Evolutionary conservation across 2,888 invertebrate genomes (phyloP).

Genomic region (Anticlea derivata): DNA sequence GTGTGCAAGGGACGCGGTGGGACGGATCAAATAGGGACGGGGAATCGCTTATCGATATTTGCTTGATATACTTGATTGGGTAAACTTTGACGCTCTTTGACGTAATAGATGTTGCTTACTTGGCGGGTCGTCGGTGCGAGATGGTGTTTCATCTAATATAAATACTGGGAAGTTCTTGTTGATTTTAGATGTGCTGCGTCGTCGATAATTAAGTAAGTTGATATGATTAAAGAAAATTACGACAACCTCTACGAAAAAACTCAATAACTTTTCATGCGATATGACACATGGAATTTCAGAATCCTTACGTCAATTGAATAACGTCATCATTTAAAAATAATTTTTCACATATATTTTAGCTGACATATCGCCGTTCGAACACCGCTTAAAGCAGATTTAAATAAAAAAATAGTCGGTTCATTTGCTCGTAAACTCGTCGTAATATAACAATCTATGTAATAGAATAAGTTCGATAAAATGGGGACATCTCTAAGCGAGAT

Average conservation of each 20-base stretch:
- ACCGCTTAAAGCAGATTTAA: no score
- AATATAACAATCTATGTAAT: background rate
- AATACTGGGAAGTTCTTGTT: constrained; percentile 7
- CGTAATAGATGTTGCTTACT: constrained; percentile 23
- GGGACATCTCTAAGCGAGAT: constrained; percentile 22
- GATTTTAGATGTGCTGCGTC: background rate
- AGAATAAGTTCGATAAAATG: constrained; percentile 1
- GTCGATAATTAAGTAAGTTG: no score
- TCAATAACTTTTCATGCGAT: no score
- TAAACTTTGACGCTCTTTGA: constrained; percentile 28
- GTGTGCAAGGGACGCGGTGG: constrained; percentile 45
- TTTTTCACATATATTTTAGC: no score
- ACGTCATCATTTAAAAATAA: no score
- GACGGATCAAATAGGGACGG: constrained; percentile 46
- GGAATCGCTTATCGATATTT: constrained; percentile 30
- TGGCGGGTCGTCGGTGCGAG: constrained; percentile 7
- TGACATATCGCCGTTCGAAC: no score
- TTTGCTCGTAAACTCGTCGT: no score
- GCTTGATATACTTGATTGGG: constrained; percentile 26
- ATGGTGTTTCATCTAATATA: constrained; percentile 23
- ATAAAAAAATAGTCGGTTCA: no score
- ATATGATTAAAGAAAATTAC: no score
- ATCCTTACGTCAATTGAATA: no score
- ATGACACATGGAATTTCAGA: no score
- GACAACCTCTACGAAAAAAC: no score